Base-by-base conservation (phyloP, 2,113 vertebrate species). In the Malurus alboscapulatus region DNA sequence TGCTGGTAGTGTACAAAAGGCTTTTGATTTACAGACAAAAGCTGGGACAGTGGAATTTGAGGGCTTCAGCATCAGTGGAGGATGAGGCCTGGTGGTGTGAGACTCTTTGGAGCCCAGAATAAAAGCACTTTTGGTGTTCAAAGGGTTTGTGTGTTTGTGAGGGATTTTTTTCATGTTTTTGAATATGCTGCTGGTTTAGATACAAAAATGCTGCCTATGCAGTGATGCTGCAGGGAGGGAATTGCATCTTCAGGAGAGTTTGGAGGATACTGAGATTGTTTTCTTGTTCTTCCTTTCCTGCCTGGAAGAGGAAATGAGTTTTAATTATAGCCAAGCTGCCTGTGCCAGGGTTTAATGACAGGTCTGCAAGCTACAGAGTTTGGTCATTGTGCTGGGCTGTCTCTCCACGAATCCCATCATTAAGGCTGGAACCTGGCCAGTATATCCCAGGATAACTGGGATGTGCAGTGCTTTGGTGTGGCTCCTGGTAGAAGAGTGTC, bases 1-100 rank as follows among this genome's bases (percentile, higher is more conserved):
- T 27, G 5, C 14, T 77, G 7, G 5, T 55, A 42, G 34, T 9
- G 20, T 7, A 4, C 36, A 81, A 94, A 83, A 74, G 19, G 69
- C 36, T 82, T 94, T 90, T 63, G 45, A 44, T 86, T 69, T 77
- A 8, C 57, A 47, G 69, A 68, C 65, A 82, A 58, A 91, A 87
- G 66, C 17, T 8, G 44, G 44, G 54, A 51, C 81, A 8, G 4
- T 87, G 86, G 77, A 85, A 75, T 92, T 25, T 66, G 83, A 34
- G 38, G 77, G 25, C 72, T 84, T 73, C 17, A 54, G 26, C 44
- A 63, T 36, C 73, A 1, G 5, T 8, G 7, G n/a, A 57, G 30
- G 57, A 63, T 38, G 69, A 88, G 48, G 30, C 32, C 17, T 30
- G 34, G 27, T 8, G 24, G 4, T 24, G 24, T 13, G 65, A 57